Evolutionary conservation across 2,113 vertebrate genomes (phyloP).

Genomic region (Orientallactaga bullata): DNA sequence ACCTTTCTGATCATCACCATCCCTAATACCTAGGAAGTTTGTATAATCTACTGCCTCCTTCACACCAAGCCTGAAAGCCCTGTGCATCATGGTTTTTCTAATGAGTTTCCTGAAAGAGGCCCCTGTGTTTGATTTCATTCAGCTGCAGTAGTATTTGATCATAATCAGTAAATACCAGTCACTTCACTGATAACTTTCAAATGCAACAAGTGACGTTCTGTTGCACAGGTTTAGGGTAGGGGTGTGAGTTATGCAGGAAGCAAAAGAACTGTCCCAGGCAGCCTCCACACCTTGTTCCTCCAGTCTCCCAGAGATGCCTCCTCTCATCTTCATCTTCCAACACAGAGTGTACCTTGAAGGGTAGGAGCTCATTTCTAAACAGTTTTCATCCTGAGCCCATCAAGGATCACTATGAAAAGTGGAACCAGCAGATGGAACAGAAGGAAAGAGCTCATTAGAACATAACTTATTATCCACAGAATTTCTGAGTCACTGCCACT

Average conservation of each 20-base stretch:
- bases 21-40: neutral
- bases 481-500: neutral
- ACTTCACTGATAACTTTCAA: neutral
- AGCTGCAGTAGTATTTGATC: neutral
- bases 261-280: neutral
- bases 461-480: slow-evolving; percentile 45
- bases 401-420: slow-evolving; percentile 25
- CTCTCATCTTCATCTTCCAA: neutral
- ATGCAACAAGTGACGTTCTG: neutral
- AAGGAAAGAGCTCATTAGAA: slow-evolving; percentile 45
- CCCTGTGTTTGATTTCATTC: neutral
- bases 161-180: neutral
- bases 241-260: neutral
- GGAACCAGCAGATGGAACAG: neutral
- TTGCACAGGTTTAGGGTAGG: no score
- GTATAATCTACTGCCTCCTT: neutral
- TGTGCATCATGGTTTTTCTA: neutral
- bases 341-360: neutral
- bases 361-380: neutral
- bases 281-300: neutral
- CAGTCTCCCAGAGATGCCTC: neutral
- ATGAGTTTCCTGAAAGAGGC: neutral
- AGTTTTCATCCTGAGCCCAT: neutral
- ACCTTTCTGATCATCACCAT: neutral
- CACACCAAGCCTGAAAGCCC: neutral